These are phyloP conservation scores for Cichlasoma orientale DNA, from an alignment of 2,797 vertebrate genomes.

Conservation along the genomic window DNA sequence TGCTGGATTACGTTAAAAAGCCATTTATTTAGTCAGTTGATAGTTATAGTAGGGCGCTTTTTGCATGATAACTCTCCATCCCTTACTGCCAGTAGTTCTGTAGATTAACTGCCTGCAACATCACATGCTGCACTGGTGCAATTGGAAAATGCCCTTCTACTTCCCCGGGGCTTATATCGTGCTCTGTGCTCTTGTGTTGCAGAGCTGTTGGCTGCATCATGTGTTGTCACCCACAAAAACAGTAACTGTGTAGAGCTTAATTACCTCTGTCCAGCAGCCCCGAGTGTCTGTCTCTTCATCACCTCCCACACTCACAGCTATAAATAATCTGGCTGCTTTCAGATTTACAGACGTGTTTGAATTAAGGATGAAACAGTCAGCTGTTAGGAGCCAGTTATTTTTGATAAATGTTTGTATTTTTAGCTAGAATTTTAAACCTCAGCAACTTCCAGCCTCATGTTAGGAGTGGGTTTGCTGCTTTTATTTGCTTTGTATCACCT, in stretches of 20 bases:
- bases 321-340: slow-evolving; percentile 5
- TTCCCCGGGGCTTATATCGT: not conserved
- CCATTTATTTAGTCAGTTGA: not conserved
- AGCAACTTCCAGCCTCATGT: not conserved
- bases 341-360: not conserved
- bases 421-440: not conserved
- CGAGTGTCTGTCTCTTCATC: not conserved
- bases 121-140: slow-evolving; percentile 46
- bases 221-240: not conserved
- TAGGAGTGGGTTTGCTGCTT: not conserved
- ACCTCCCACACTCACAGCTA: slow-evolving; percentile 1
- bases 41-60: not conserved
- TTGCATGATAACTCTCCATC: not conserved
- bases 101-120: not conserved
- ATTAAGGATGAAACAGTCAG: not conserved
- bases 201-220: not conserved
- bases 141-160: not conserved
- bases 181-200: not conserved
- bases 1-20: not conserved
- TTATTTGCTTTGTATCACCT: not conserved
- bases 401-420: not conserved
- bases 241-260: not conserved
- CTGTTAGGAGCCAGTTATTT: not conserved
- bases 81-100: not conserved
- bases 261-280: not conserved